Conservation (phyloP, 2,113 vertebrate species). For the Sinocyclocheilus grahami region DNA sequence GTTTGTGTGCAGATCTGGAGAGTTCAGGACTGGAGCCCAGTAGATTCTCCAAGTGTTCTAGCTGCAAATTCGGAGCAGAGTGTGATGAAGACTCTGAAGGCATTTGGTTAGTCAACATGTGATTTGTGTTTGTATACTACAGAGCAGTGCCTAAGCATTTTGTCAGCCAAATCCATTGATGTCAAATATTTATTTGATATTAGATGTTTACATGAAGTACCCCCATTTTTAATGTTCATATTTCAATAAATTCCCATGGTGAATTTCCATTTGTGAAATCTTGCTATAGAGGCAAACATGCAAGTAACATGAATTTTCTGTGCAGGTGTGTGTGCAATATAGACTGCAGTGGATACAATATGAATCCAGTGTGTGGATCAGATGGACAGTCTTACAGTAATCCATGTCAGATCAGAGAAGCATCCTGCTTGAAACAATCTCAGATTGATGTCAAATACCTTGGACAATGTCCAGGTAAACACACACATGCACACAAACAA, state of each 20-base stretch:
- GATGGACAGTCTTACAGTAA: slow-evolving; percentile 25
- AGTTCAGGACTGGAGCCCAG: slow-evolving; percentile 18
- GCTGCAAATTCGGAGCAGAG: slow-evolving; percentile 19
- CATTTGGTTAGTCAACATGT: slow-evolving; percentile 1
- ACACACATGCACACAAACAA: not conserved
- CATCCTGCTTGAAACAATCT: slow-evolving; percentile 26
- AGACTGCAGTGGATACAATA: slow-evolving; percentile 12
- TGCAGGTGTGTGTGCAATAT: slow-evolving; percentile 28
- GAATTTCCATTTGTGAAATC: not conserved
- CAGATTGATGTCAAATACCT: slow-evolving; percentile 21
- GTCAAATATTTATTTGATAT: not conserved
- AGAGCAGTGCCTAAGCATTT: not conserved
- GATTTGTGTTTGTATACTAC: not conserved
- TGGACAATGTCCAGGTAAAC: slow-evolving; percentile 28
- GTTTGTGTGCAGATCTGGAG: slow-evolving; percentile 23
- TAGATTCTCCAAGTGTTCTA: slow-evolving; percentile 7
- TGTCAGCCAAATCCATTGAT: not conserved
- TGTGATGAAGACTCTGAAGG: slow-evolving; percentile 32
- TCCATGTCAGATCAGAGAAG: slow-evolving; percentile 25
- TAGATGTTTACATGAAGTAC: not conserved
- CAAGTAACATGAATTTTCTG: not conserved
- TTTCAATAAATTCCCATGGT: not conserved
- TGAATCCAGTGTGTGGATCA: slow-evolving; percentile 24
- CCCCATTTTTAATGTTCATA: not conserved
- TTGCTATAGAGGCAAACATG: not conserved